These are phyloP conservation scores for Aegotheles bennettii DNA, from an alignment of 2,113 vertebrate species.

Conservation along the genomic window DNA sequence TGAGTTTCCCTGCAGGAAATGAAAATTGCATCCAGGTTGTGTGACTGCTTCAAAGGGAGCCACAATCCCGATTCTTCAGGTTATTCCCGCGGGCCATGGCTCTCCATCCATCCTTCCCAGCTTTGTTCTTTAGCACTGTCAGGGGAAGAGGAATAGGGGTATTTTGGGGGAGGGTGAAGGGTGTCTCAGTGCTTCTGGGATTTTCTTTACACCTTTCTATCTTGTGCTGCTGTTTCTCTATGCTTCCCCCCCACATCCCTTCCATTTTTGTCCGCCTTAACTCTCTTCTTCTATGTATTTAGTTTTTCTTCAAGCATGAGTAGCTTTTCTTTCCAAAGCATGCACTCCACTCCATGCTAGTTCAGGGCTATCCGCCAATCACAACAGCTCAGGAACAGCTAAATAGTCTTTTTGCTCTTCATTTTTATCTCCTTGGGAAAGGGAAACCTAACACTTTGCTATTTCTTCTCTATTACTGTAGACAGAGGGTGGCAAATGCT, in stretches of 20 bases:
- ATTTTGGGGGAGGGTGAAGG: no score
- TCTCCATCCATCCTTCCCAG: background rate
- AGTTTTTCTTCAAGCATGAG: background rate
- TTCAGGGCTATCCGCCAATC: background rate
- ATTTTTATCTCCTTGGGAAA: background rate
- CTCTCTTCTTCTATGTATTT: background rate
- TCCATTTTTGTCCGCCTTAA: background rate
- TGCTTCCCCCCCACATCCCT: accelerated
- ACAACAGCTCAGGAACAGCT: background rate
- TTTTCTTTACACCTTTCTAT: background rate
- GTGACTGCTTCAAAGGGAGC: slow-evolving; percentile 9
- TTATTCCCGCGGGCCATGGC: accelerated
- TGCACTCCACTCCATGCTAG: accelerated
- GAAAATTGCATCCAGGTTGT: background rate
- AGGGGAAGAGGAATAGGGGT: background rate
- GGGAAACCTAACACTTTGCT: no score
- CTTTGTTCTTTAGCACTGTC: background rate
- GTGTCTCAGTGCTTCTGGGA: background rate
- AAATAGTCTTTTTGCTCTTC: background rate
- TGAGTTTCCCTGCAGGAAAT: slow-evolving; percentile 5
- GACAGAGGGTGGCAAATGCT: background rate
- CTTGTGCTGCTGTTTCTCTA: background rate
- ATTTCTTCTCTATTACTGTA: background rate
- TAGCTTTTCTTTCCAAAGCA: background rate
- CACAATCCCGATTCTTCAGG: background rate